Evolutionary conservation across 2,888 invertebrate species (phyloP).

Genomic region (Limnephilus lunatus): DNA sequence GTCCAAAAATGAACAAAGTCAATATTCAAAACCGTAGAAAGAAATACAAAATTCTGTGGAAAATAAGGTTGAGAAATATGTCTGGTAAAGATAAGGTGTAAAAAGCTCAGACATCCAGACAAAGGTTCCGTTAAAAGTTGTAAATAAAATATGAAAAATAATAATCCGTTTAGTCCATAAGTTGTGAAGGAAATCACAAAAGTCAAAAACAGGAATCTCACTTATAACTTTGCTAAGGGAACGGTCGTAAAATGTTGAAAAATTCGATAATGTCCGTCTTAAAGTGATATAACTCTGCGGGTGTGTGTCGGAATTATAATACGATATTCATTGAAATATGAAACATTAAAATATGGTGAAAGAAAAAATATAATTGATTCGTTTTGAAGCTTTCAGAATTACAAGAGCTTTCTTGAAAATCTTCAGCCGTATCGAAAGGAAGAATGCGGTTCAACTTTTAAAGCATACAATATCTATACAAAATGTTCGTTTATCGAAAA

Average conservation of each 20-base stretch:
- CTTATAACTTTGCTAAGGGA: constrained; percentile 28
- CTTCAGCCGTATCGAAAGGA: background rate
- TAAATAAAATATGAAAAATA: constrained; percentile 26
- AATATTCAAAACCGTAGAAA: too few species aligned
- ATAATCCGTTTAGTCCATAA: constrained; percentile 2
- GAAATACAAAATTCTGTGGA: background rate
- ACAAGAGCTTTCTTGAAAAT: background rate
- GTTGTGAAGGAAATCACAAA: constrained; percentile 28
- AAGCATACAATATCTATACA: background rate
- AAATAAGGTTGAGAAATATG: background rate
- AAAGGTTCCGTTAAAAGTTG: background rate
- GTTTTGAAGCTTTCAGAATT: background rate
- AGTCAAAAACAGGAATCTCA: constrained; percentile 18
- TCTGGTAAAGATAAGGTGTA: background rate
- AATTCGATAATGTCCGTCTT: constrained; percentile 41
- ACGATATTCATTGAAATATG: background rate
- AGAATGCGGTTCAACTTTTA: background rate
- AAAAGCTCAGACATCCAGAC: background rate
- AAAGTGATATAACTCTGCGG: constrained; percentile 28
- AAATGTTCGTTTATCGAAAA: too few species aligned
- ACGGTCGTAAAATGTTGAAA: constrained; percentile 48
- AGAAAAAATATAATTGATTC: background rate
- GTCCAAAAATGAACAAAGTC: too few species aligned
- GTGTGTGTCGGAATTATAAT: constrained; percentile 7
- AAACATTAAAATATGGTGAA: background rate